A percentile compares a stretch with the other conserved stretches of the same genome.
These are phyloP conservation scores for Drosophila carrolli DNA, from an alignment of 1,140 invertebrate genomes.

Conservation along the genomic window DNA sequence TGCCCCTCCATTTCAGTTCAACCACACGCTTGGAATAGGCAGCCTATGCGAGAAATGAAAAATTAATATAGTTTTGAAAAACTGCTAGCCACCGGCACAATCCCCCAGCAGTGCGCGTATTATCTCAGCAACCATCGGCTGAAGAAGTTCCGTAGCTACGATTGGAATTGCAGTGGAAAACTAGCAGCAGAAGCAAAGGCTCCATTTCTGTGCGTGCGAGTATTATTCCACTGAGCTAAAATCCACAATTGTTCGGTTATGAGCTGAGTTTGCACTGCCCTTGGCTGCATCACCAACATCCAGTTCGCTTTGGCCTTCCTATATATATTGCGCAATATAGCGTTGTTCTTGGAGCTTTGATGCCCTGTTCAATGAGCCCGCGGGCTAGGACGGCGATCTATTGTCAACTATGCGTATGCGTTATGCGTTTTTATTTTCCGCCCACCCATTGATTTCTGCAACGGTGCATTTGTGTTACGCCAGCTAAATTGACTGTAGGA, in stretches of 20 bases:
- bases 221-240: slow-evolving; percentile 31
- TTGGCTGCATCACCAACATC: slow-evolving; percentile 58
- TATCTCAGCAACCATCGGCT: slow-evolving; percentile 12
- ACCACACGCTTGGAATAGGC: neutral
- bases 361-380: slow-evolving; percentile 52
- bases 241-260: slow-evolving; percentile 28
- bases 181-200: slow-evolving; percentile 5
- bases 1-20: neutral
- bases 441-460: slow-evolving; percentile 16
- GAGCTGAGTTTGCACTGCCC: slow-evolving; percentile 26
- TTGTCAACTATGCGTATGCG: slow-evolving; percentile 55
- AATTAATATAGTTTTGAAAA: slow-evolving; percentile 39
- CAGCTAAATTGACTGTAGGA: slow-evolving; percentile 10
- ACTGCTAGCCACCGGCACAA: neutral
- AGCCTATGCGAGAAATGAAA: slow-evolving; percentile 14
- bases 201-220: neutral
- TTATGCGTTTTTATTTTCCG: slow-evolving; percentile 62
- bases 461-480: slow-evolving; percentile 1
- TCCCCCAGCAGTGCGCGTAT: slow-evolving; percentile 2
- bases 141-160: neutral
- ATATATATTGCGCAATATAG: slow-evolving; percentile 9
- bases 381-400: slow-evolving; percentile 40
- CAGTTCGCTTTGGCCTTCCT: slow-evolving; percentile 23
- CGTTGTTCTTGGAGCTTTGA: slow-evolving; percentile 45
- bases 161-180: slow-evolving; percentile 20